Evolutionary conservation across 2,113 vertebrate genomes (phyloP), one percentile per base, ranked within the genome.

Genomic region (Neolamprologus longior): DNA sequence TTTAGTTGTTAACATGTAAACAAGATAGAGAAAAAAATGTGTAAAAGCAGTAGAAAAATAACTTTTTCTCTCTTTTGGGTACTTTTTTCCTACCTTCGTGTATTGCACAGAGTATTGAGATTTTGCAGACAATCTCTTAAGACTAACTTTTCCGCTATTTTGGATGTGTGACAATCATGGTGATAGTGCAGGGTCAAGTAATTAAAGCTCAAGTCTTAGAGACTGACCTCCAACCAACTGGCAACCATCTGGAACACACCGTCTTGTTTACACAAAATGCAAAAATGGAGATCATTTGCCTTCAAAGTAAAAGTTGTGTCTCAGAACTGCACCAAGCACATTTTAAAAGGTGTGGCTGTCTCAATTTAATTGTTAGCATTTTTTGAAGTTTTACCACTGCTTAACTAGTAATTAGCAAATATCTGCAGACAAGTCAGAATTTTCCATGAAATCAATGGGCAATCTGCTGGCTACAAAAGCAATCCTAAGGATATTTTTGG

Each of bases 1-100:
- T 83, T 86, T 33, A 71, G 54, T n/a, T 88, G 78, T 53, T 82
- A 15, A 80, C 9, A 54, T 88, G 21, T 61, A 63, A 86, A 86
- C 53, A 73, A 45, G 28, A 57, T 6, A 61, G 35, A 76, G 7
- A 7, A 85, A 12, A 12, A 71, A 79, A 31, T 47, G 8, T 35
- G 47, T 82, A 55, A 31, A 31, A 54, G 42, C 33, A 58, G 10
- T 50, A 31, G 26, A 31, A 50, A 78, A 78, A 78, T 19, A 31
- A 31, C 45, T 78, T 28, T 76, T 50, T 76, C 0, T 31, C 71
- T 50, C 14, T 31, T 76, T 50, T 50, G 71, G 71, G 11, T 78
- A 50, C 42, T 78, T 76, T 47, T 47, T 76, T 76, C 9, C 42
- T 76, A 19, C 6, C 4, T 76, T 50, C 0, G 2, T 7, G 9